Base-by-base conservation (phyloP, 2,113 vertebrate genomes). In the Malurus alboscapulatus region DNA sequence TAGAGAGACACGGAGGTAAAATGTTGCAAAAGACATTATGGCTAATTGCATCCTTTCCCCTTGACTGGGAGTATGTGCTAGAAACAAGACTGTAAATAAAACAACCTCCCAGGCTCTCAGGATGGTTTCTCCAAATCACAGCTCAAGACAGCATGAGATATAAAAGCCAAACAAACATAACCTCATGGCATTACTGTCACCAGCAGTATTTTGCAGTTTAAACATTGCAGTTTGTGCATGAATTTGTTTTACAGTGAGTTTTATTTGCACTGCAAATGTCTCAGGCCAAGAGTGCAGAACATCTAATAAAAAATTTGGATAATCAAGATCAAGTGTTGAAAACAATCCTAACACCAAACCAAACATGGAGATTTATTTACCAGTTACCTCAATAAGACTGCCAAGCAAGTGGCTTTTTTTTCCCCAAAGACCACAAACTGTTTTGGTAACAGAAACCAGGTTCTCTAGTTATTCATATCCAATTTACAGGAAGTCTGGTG, bases 311-410 rank as follows among this genome's bases (percentile, higher is more conserved):
- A 82, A 67, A 51, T 6, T 7, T 54, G 20, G 40, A 67, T 67
- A 87, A 87, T 53, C 32, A 67, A 72, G 88, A 89, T 61, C 12
- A 81, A 74, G 22, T 36, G 42, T 24, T 78, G 57, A 82, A 90
- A 93, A 82, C 24, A 82, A 72, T 48, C 40, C 53, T 58, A 45
- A 75, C 40, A 85, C 59, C 51, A 91, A 79, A 85, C 4, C 18
- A 95, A 90, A 89, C 34, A 71, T 0, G 2, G 10, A 75, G 9
- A 47, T 87, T 87, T 72, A 45, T 72, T 92, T 88, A 78, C 42
- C 19, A 9, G 55, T 96, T 89, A 68, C 76, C 76, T 92, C 76
- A 68, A 90, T 10, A 68, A n/a, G 57, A 86, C 76, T 91, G 68
- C 72, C 65, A 90, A 95, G 66, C 12, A 58, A 79, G 47, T 9